Evolutionary conservation across 2,797 vertebrate species (phyloP).

Genomic region (Rhinichthys osculus): DNA sequence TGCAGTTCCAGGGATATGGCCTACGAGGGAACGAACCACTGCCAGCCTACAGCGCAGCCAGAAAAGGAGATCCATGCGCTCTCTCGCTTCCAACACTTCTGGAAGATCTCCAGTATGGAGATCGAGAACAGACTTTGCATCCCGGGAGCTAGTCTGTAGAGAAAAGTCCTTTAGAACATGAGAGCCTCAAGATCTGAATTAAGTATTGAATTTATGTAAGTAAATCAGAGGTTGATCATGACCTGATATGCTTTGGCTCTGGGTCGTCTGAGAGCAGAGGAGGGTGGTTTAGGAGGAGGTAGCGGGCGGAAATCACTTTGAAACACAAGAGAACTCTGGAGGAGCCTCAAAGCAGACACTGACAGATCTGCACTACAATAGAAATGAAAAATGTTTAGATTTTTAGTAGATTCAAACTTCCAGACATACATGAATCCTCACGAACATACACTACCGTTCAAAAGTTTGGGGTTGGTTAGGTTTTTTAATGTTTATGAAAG

Average conservation of each 20-base stretch:
- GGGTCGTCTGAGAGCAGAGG: constrained; percentile 49
- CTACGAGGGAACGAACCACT: constrained; percentile 76
- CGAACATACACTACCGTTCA: not conserved
- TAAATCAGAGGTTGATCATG: not conserved
- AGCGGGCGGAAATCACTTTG: constrained; percentile 21
- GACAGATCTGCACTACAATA: constrained; percentile 81
- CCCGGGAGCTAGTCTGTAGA: constrained; percentile 24
- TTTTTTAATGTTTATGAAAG: not conserved
- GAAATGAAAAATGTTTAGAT: constrained; percentile 5
- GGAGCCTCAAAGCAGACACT: constrained; percentile 82
- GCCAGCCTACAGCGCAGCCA: constrained; percentile 87
- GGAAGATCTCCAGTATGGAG: constrained; percentile 60
- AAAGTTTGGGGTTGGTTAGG: not conserved
- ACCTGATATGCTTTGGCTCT: constrained; percentile 62
- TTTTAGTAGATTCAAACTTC: constrained; percentile 11
- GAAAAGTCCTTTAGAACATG: not conserved
- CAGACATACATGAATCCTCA: constrained; percentile 21
- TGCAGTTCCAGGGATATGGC: constrained; percentile 72
- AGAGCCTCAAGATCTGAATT: not conserved
- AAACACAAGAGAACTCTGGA: constrained; percentile 82
- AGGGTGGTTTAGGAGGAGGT: not conserved
- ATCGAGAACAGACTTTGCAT: not conserved
- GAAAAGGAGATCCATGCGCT: constrained; percentile 75
- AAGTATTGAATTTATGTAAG: not conserved
- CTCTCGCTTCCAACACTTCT: constrained; percentile 74